Evolutionary conservation across 2,113 vertebrate species (phyloP).

Genomic region (Zosterops lateralis): DNA sequence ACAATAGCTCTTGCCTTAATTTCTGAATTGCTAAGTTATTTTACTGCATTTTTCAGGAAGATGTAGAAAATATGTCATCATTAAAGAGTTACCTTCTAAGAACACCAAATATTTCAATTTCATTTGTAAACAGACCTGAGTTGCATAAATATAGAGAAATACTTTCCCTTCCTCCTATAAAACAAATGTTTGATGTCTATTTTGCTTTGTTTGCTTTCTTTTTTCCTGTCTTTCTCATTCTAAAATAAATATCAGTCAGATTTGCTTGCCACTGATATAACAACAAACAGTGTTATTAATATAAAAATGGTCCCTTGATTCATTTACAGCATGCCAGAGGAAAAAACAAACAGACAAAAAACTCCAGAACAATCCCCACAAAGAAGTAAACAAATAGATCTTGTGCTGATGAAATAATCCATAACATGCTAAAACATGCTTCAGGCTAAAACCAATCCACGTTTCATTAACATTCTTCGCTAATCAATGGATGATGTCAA

Average conservation of each 20-base stretch:
- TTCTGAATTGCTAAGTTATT: not conserved
- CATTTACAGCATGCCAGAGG: not conserved
- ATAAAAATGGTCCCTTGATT: not conserved
- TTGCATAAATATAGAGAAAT: not conserved
- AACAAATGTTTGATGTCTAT: not conserved
- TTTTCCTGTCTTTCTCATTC: not conserved
- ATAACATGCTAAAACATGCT: not conserved
- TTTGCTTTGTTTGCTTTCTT: not conserved
- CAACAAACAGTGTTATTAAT: not conserved
- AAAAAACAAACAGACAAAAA: not conserved
- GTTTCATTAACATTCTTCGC: not conserved
- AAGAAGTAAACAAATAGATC: not conserved
- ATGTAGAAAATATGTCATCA: not conserved
- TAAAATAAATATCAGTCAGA: not conserved
- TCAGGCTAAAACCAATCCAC: not conserved
- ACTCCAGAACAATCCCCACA: fast-evolving
- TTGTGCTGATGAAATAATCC: not conserved
- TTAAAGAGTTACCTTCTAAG: not conserved
- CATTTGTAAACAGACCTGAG: not conserved
- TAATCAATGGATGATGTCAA: not conserved
- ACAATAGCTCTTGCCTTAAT: not conserved
- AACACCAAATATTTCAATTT: not conserved
- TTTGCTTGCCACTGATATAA: not conserved
- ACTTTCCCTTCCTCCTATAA: not conserved
- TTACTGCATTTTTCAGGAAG: not conserved